phyloP scores from a whole-genome alignment of 1,140 invertebrate genomes.

The Globodera rostochiensis region DNA sequence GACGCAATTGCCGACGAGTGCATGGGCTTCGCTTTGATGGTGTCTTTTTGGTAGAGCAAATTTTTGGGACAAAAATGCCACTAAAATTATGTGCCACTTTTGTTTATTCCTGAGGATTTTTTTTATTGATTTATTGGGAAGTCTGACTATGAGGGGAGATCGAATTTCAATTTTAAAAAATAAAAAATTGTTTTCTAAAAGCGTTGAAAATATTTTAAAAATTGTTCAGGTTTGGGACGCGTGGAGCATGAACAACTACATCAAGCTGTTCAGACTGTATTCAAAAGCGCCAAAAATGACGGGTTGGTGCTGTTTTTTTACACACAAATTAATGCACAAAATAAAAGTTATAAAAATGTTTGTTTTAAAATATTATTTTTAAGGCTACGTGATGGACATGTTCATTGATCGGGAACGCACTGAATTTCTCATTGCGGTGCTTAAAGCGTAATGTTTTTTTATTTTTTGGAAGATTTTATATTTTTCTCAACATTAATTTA shows the following conservation, averaged over 20 bases:
- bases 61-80: too few species aligned
- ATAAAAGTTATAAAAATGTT: background rate
- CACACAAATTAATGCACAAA: background rate
- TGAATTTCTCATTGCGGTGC: conserved; percentile 82
- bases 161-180: too few species aligned
- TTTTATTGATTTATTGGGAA: too few species aligned
- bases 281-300: conserved; percentile 83
- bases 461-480: conserved; percentile 68
- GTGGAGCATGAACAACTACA: conserved; percentile 87
- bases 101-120: background rate
- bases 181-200: background rate
- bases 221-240: conserved; percentile 67
- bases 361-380: background rate
- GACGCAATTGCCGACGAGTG: conserved; percentile 81
- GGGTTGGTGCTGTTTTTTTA: conserved; percentile 66
- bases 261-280: conserved; percentile 88
- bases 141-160: too few species aligned
- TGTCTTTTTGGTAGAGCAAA: conserved; percentile 71
- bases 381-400: conserved; percentile 87
- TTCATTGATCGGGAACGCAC: conserved; percentile 89
- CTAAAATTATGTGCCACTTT: background rate
- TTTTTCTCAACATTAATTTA: too few species aligned
- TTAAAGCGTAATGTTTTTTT: conserved; percentile 81
- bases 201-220: background rate
- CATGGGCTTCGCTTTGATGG: conserved; percentile 81